Conservation (phyloP, 2,113 vertebrate species). For the Sinocyclocheilus anophthalmus region DNA sequence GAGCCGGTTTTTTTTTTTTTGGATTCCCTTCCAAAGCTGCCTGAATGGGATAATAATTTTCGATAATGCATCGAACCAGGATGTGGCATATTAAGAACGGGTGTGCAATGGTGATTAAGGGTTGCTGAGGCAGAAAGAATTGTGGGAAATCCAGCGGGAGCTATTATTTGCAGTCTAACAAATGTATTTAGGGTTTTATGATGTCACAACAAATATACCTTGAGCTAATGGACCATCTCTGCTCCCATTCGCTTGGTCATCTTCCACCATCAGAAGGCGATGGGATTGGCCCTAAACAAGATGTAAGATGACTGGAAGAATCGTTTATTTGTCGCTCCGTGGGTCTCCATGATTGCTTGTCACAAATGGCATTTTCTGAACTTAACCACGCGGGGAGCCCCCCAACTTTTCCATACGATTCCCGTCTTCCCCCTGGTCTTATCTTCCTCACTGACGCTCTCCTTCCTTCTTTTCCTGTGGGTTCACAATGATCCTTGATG, state of each 20-base stretch:
- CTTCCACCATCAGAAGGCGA: neutral
- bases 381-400: slow-evolving; percentile 78
- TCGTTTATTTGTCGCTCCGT: slow-evolving; percentile 70
- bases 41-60: slow-evolving; percentile 54
- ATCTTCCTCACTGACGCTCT: slow-evolving; percentile 77
- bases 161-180: slow-evolving; percentile 30
- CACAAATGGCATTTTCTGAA: slow-evolving; percentile 83
- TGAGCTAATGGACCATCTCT: neutral
- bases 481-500: slow-evolving; percentile 89
- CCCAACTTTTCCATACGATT: slow-evolving; percentile 77
- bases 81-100: slow-evolving; percentile 36
- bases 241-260: neutral
- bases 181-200: neutral
- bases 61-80: slow-evolving; percentile 54
- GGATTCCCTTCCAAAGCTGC: slow-evolving; percentile 52
- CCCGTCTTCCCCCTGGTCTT: slow-evolving; percentile 82
- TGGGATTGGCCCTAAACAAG: neutral
- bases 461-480: slow-evolving; percentile 64
- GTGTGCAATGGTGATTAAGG: slow-evolving; percentile 41
- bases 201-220: slow-evolving; percentile 10
- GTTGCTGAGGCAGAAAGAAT: slow-evolving; percentile 50
- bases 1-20: slow-evolving; percentile 46
- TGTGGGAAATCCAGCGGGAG: slow-evolving; percentile 27
- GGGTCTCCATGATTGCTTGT: slow-evolving; percentile 78
- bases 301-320: slow-evolving; percentile 14